phyloP scores from a whole-genome alignment of 1,140 invertebrate genomes.

The Nasonia longicornis region DNA sequence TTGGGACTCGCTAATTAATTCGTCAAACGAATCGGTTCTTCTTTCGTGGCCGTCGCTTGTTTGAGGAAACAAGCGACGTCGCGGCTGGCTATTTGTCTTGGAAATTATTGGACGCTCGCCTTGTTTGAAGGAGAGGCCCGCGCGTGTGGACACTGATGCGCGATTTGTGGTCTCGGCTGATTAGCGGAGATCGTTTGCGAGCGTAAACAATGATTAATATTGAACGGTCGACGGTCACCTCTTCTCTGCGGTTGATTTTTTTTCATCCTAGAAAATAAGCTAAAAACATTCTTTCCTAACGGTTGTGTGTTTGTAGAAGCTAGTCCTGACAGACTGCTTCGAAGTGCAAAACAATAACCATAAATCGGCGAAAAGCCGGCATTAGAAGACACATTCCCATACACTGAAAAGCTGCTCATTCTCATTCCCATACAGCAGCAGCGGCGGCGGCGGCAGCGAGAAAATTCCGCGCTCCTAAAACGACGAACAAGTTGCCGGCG shows the following conservation, averaged over 20 bases:
- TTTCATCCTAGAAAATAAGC: too few species aligned
- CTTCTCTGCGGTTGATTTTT: neutral
- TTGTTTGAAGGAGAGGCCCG: neutral
- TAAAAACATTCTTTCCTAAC: too few species aligned
- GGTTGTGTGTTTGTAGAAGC: too few species aligned
- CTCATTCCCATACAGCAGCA: neutral
- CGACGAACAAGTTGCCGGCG: neutral
- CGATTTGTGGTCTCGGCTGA: neutral
- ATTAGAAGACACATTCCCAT: neutral
- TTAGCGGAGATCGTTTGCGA: neutral
- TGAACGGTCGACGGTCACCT: neutral
- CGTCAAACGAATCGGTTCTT: constrained; percentile 21
- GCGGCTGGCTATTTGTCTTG: neutral
- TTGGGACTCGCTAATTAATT: constrained; percentile 28
- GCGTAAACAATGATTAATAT: neutral
- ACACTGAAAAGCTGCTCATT: neutral
- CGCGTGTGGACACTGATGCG: neutral
- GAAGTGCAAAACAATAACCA: neutral
- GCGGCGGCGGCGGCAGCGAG: neutral
- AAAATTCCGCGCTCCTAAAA: constrained; percentile 4
- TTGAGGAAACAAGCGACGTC: neutral
- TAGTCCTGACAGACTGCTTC: too few species aligned
- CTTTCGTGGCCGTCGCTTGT: neutral
- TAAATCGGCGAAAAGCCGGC: neutral
- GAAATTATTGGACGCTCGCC: neutral